These are phyloP conservation scores for Ectemnius cavifrons DNA, from an alignment of 2,888 invertebrate genomes.

Conservation along the genomic window DNA sequence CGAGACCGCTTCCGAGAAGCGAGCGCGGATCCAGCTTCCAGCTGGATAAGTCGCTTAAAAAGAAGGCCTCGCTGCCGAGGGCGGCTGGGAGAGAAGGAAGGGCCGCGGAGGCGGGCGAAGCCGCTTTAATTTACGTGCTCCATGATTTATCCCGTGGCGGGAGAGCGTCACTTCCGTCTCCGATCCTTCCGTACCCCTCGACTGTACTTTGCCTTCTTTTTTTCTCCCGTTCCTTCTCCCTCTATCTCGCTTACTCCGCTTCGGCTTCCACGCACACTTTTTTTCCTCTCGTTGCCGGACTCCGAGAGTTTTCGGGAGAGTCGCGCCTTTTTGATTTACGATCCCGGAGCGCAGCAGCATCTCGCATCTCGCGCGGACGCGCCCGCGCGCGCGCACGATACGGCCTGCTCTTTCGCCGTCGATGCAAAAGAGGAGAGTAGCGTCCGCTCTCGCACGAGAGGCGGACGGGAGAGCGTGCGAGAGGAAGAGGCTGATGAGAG, in stretches of 20 bases:
- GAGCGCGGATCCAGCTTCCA: constrained; percentile 22
- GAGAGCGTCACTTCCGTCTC: constrained; percentile 60
- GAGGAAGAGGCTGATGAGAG: constrained; percentile 3
- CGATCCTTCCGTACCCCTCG: constrained; percentile 24
- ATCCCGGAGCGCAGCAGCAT: constrained; percentile 29
- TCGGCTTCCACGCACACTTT: constrained; percentile 5
- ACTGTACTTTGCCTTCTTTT: constrained; percentile 36
- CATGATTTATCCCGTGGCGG: constrained; percentile 65
- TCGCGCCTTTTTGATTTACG: constrained; percentile 63
- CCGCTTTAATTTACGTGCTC: constrained; percentile 68
- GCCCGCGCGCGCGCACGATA: too few relatives aligned
- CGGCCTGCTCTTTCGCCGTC: constrained; percentile 6
- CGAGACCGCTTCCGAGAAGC: constrained; percentile 51
- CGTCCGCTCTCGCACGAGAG: constrained; percentile 27
- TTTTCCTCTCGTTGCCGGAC: constrained; percentile 14
- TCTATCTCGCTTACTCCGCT: not conserved
- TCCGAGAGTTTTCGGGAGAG: constrained; percentile 59
- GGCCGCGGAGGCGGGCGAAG: constrained; percentile 46
- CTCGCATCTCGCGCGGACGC: too few relatives aligned
- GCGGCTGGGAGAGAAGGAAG: not conserved
- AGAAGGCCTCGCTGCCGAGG: constrained; percentile 18
- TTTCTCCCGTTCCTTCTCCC: constrained; percentile 11
- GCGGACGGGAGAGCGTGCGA: constrained; percentile 8
- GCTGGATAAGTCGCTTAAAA: constrained; percentile 64
- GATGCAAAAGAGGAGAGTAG: not conserved